Evolutionary conservation across 2,888 invertebrate species (phyloP).

Genomic region (Erebia palarica): DNA sequence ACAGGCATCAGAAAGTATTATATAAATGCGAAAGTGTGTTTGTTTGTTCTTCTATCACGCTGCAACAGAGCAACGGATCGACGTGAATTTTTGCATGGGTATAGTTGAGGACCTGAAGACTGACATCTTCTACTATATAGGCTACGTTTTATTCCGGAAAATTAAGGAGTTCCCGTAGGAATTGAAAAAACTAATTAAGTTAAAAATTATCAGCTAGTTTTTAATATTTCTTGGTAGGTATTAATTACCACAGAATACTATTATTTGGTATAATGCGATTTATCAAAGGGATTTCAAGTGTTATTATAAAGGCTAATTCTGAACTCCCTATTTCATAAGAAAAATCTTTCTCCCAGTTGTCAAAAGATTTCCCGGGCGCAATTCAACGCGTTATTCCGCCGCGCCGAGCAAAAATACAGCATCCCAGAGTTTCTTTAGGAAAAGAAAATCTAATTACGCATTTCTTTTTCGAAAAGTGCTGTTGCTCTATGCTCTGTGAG

Average conservation of each 20-base stretch:
- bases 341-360: slow-evolving; percentile 3
- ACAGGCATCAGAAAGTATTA: too few species aligned
- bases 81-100: too few species aligned
- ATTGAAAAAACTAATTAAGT: too few species aligned
- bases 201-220: too few species aligned
- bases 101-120: too few species aligned
- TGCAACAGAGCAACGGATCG: too few species aligned
- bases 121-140: too few species aligned
- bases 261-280: too few species aligned
- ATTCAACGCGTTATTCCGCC: slow-evolving; percentile 27
- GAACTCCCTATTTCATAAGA: slow-evolving; percentile 7
- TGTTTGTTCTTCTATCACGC: too few species aligned
- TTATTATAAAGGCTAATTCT: slow-evolving; percentile 3
- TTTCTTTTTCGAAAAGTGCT: slow-evolving; percentile 7
- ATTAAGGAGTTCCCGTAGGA: too few species aligned
- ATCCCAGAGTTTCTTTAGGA: slow-evolving; percentile 10
- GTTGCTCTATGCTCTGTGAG: background rate
- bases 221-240: background rate
- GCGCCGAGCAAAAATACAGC: slow-evolving; percentile 25
- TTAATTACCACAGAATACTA: background rate
- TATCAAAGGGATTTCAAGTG: background rate
- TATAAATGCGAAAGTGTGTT: too few species aligned
- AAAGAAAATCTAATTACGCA: slow-evolving; percentile 19
- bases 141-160: too few species aligned
- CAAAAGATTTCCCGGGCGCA: slow-evolving; percentile 25